Percentiles rank a stretch among this genome's conserved stretches.
Evolutionary conservation across 2,888 invertebrate genomes (phyloP).

Genomic region (Apodemia hepburni): DNA sequence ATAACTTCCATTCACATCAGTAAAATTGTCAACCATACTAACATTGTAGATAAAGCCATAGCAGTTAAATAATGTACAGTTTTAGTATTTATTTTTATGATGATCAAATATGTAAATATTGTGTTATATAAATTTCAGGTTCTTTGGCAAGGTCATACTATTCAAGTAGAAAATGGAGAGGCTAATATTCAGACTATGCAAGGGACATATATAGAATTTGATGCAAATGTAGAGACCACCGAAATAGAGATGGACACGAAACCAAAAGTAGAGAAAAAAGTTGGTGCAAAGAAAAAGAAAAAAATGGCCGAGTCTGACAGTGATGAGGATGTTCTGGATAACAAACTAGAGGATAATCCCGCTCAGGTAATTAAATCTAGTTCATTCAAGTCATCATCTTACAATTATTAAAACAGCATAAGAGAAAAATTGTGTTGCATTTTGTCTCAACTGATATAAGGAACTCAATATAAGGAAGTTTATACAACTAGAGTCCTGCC

Average conservation of each 20-base stretch:
- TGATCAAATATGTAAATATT: too few species aligned
- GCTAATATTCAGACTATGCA: conserved; percentile 57
- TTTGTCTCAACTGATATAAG: too few species aligned
- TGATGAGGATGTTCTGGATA: conserved; percentile 80
- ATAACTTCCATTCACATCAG: too few species aligned
- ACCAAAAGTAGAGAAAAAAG: conserved; percentile 70
- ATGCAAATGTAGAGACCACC: conserved; percentile 54
- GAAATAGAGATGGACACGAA: conserved; percentile 70
- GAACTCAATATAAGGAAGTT: too few species aligned
- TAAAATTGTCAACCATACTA: too few species aligned
- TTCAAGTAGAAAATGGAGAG: conserved; percentile 79
- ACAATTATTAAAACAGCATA: too few species aligned
- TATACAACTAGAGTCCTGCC: too few species aligned
- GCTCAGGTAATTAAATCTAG: conserved; percentile 53
- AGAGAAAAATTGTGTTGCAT: too few species aligned
- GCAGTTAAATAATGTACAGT: too few species aligned
- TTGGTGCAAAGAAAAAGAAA: conserved; percentile 69
- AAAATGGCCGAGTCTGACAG: conserved; percentile 67
- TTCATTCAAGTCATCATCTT: not conserved
- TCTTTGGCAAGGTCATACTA: conserved; percentile 84
- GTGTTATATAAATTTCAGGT: conserved; percentile 61
- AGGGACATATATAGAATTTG: conserved; percentile 63
- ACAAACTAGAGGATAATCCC: conserved; percentile 85
- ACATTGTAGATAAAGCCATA: too few species aligned
- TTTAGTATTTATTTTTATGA: too few species aligned